Conservation (phyloP, 2,888 invertebrate species). For the Pardosa pseudoannulata region DNA sequence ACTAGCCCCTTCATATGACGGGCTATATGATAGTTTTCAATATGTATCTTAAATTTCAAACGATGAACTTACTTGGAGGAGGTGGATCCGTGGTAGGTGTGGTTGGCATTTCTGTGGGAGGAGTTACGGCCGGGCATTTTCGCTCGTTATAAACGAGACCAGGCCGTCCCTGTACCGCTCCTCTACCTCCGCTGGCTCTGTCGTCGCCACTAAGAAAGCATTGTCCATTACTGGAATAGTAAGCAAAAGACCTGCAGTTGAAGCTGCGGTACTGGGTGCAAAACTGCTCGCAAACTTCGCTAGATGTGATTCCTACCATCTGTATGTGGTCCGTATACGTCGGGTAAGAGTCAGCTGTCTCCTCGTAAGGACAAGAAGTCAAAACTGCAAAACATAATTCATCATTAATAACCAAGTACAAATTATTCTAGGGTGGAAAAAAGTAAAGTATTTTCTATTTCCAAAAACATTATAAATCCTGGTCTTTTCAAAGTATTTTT, state of each 20-base stretch:
- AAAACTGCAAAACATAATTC: conserved; percentile 26
- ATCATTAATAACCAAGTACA: no score
- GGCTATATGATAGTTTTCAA: no score
- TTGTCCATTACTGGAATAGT: conserved; percentile 78
- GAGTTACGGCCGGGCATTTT: conserved; percentile 68
- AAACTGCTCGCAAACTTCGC: conserved; percentile 77
- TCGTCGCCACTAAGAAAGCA: conserved; percentile 78
- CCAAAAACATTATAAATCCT: no score
- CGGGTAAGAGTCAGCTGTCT: conserved; percentile 73
- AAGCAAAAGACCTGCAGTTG: conserved; percentile 78
- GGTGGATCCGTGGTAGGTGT: conserved; percentile 68
- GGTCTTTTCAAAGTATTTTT: no score
- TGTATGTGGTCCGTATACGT: conserved; percentile 75
- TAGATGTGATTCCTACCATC: conserved; percentile 76
- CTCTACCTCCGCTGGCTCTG: conserved; percentile 71
- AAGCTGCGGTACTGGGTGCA: conserved; percentile 78
- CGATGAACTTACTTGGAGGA: conserved; percentile 66
- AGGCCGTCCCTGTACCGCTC: conserved; percentile 70
- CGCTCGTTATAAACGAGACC: conserved; percentile 74
- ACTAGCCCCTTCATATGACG: no score
- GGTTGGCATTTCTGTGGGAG: conserved; percentile 57
- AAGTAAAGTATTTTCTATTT: no score
- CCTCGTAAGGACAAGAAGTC: conserved; percentile 73
- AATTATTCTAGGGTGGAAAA: no score
- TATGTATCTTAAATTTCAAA: no score